Base-by-base conservation (phyloP, 2,888 invertebrate genomes). In the Eumacrocentrus americanus region DNA sequence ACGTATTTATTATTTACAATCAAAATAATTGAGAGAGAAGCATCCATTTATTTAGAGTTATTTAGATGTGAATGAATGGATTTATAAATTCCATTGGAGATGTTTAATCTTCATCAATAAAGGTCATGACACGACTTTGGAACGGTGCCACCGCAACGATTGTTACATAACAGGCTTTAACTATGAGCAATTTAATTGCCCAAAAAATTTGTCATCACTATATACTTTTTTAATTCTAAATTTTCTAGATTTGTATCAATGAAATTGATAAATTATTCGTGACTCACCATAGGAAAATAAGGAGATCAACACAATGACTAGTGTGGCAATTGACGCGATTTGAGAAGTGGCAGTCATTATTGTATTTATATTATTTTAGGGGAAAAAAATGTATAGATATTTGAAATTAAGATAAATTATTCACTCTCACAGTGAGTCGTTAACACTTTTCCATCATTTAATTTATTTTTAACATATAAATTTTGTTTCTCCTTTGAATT, bases 231-330 rank as follows among this genome's bases (percentile, higher is more conserved):
- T 50, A 50, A n/a, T 14, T 50, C 11, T 11, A 18, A 34, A 23
- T 34, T 50, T 3, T 35, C 4, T 16, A n/a, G 12, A 29, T 46
- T 3, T 12, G n/a, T 47, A 12, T 25, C n/a, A 22, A 18, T 18
- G 9, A 22, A 18, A 23, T 25, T 9, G 14, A 18, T 12, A 18
- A 12, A 18, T 20, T n/a, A 54, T 16, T 22, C 6, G 23, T 7
- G 14, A 56, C 60, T 60, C 44, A 60, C 60, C 60, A 16, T 50
- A 50, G 20, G 50, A 34, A 14, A 60, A 44, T 14, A 51, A 38
- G 6, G 25, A 44, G 34, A 50, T 50, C 18, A 60, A 55, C 42
- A 54, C 48, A 16, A 55, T 16, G 14, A 40, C 22, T 34, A 54
- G 16, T 14, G 42, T 47, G 11, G 54, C 40, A 42, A 38, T 60